Conservation (phyloP, 2,113 vertebrate species). For the Erythrolamprus reginae region DNA sequence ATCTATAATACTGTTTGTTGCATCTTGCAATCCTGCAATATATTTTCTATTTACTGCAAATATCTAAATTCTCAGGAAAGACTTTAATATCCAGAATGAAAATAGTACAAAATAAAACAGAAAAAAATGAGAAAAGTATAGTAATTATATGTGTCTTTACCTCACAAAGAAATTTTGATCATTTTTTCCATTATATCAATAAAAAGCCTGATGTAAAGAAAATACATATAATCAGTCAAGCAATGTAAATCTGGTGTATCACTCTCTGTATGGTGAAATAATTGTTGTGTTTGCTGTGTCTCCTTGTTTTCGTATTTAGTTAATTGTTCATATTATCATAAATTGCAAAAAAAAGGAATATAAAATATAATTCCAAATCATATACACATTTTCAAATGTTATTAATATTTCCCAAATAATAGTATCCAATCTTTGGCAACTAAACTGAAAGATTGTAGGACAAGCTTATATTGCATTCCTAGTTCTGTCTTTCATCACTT, state of each 20-base stretch:
- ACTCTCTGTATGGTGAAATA: background rate
- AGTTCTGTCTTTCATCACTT: conserved; percentile 49
- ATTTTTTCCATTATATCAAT: background rate
- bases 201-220: background rate
- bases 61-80: too few relatives aligned
- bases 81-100: background rate
- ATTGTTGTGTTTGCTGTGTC: background rate
- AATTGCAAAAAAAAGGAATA: background rate
- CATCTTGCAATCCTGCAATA: background rate
- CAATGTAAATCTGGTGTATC: background rate
- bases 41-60: background rate
- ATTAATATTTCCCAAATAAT: background rate
- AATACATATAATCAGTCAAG: background rate
- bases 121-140: background rate
- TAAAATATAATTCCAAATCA: background rate
- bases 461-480: background rate
- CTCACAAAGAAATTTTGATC: background rate
- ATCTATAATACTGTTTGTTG: background rate
- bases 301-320: background rate
- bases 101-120: background rate
- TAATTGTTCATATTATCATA: background rate
- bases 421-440: background rate
- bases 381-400: background rate
- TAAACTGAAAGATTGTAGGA: background rate
- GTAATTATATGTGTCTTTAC: background rate